phyloP scores from a whole-genome alignment of 2,797 vertebrate species.

The Myiotriccus ornatus region DNA sequence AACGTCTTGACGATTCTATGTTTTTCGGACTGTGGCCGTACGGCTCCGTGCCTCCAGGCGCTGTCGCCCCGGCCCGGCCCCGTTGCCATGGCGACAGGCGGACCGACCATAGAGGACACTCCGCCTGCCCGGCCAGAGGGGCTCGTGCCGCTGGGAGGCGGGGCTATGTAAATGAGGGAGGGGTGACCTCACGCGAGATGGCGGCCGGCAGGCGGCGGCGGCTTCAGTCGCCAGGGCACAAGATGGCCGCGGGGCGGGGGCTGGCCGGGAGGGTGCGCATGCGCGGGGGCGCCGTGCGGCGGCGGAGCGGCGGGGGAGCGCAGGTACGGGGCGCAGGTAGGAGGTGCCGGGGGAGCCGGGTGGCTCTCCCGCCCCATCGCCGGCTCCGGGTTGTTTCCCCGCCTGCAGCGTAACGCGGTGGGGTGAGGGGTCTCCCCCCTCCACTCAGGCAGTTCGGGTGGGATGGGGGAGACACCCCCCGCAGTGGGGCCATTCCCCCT shows the following conservation, averaged over 20 bases:
- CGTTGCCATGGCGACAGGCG: neutral
- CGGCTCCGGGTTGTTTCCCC: neutral
- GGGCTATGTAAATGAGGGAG: fast-evolving
- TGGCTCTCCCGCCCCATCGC: neutral
- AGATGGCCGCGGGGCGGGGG: neutral
- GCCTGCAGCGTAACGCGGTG: too few species aligned
- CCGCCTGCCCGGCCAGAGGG: neutral
- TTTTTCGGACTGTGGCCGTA: too few species aligned
- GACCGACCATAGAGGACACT: neutral
- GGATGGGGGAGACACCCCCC: too few species aligned
- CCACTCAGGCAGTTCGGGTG: fast-evolving
- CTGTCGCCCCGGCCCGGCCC: neutral
- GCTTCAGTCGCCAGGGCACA: neutral
- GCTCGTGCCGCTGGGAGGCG: fast-evolving
- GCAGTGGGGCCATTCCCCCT: fast-evolving
- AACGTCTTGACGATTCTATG: neutral
- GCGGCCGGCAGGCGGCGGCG: neutral
- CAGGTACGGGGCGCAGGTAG: slow-evolving; percentile 8
- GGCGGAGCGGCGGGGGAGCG: neutral
- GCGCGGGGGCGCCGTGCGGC: fast-evolving
- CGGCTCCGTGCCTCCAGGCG: fast-evolving
- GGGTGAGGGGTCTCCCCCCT: fast-evolving
- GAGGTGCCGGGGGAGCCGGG: neutral
- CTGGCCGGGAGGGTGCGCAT: fast-evolving
- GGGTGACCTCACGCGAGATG: neutral